Conservation (phyloP, 2,113 vertebrate genomes). For the Callipepla squamata region DNA sequence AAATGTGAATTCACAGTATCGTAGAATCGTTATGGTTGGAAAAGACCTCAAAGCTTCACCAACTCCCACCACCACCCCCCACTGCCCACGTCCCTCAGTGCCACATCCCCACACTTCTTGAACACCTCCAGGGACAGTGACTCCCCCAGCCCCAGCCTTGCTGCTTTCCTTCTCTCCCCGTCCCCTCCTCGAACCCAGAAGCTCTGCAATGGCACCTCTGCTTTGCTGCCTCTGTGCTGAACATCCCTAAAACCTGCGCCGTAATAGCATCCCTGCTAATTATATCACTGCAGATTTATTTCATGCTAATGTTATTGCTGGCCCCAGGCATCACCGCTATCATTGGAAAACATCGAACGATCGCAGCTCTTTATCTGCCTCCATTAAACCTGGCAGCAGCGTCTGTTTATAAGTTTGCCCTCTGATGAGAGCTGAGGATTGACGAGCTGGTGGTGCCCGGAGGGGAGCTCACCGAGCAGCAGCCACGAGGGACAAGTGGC, state of each 20-base stretch:
- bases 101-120: too few relatives aligned
- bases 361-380: conserved; percentile 55
- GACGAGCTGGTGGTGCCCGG: conserved; percentile 43
- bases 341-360: conserved; percentile 53
- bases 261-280: conserved; percentile 65
- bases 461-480: conserved; percentile 3
- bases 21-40: too few relatives aligned
- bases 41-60: too few relatives aligned
- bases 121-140: too few relatives aligned
- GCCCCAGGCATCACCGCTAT: conserved; percentile 65
- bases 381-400: conserved; percentile 62
- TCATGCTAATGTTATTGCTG: conserved; percentile 66
- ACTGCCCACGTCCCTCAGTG: too few relatives aligned
- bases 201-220: not conserved
- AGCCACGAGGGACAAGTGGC: not conserved
- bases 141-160: too few relatives aligned
- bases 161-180: not conserved
- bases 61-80: too few relatives aligned
- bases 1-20: too few relatives aligned
- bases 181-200: not conserved
- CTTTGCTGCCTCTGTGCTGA: conserved; percentile 15
- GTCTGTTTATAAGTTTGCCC: conserved; percentile 52
- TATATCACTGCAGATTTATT: conserved; percentile 76
- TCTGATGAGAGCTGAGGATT: conserved; percentile 52
- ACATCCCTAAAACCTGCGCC: conserved; percentile 52